These are phyloP conservation scores for Noctua janthe DNA, from an alignment of 2,888 invertebrate species.

Conservation along the genomic window DNA sequence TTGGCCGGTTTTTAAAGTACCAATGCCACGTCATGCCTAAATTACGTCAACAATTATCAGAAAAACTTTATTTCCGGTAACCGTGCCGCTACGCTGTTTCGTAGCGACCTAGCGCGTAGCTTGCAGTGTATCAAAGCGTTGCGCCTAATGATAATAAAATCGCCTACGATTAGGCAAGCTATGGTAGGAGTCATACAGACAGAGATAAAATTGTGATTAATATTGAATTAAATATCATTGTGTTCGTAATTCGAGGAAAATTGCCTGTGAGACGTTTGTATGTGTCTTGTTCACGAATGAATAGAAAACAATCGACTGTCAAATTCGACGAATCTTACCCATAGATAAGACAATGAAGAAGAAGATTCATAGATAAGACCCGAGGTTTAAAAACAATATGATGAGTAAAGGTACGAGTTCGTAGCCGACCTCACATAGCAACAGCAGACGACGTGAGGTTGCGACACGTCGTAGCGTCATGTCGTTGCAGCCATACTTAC, in stretches of 20 bases:
- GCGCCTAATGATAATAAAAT: slow-evolving; percentile 42
- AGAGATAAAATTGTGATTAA: slow-evolving; percentile 27
- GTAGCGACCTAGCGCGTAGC: slow-evolving; percentile 27
- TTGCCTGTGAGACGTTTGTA: background rate
- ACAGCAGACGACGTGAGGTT: too few relatives aligned
- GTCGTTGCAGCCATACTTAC: too few relatives aligned
- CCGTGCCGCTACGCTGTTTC: background rate
- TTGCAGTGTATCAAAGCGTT: slow-evolving; percentile 18
- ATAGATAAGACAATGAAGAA: background rate
- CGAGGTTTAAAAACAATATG: background rate
- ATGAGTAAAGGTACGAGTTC: background rate
- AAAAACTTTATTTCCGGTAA: background rate
- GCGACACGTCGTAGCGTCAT: too few relatives aligned
- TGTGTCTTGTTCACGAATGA: background rate
- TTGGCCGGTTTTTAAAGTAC: too few relatives aligned
- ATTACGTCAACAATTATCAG: background rate
- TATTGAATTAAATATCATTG: slow-evolving; percentile 13
- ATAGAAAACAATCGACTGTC: background rate
- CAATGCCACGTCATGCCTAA: background rate
- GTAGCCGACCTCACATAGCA: too few relatives aligned
- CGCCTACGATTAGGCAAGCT: slow-evolving; percentile 26
- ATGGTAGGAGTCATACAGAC: background rate
- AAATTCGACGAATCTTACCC: background rate
- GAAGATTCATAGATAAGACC: background rate
- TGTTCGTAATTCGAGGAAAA: background rate